A percentile compares a stretch with the other conserved stretches of the same genome.
phyloP scores from a whole-genome alignment of 2,797 vertebrate genomes.

The Anolis apletophallus region DNA sequence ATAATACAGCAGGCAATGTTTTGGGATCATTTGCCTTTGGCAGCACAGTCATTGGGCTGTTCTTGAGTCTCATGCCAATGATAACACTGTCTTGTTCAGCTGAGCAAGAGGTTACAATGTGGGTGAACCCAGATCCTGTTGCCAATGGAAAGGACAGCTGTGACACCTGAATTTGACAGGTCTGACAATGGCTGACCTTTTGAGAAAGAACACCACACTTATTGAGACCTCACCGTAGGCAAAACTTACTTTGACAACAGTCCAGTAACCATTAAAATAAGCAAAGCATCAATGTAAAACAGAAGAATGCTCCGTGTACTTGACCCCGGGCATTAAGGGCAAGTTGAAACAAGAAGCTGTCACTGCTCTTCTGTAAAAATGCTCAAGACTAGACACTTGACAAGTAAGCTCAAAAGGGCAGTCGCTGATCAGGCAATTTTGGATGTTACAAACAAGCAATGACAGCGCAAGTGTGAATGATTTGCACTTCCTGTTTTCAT shows the following conservation, averaged over 20 bases:
- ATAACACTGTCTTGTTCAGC: neutral
- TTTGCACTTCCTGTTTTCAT: conserved; percentile 37
- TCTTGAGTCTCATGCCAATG: neutral
- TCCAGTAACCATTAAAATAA: neutral
- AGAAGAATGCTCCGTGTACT: neutral
- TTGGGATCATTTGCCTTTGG: neutral
- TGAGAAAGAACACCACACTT: neutral
- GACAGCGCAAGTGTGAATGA: conserved; percentile 14
- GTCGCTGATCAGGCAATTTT: neutral
- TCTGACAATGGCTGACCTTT: neutral
- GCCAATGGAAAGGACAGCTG: neutral
- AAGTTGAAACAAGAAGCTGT: neutral
- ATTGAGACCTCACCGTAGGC: no score
- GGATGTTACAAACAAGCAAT: conserved; percentile 29
- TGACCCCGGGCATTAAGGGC: neutral
- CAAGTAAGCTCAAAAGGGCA: conserved; percentile 10
- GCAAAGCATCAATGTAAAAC: neutral
- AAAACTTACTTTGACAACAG: neutral
- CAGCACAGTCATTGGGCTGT: neutral
- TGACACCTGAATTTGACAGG: neutral
- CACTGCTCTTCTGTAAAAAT: neutral
- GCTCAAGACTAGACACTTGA: neutral
- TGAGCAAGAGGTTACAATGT: neutral
- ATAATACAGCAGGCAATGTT: neutral
- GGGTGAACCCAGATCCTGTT: neutral